These are phyloP conservation scores for Gorsachius goisagi DNA, from an alignment of 2,113 vertebrate species.

Conservation along the genomic window DNA sequence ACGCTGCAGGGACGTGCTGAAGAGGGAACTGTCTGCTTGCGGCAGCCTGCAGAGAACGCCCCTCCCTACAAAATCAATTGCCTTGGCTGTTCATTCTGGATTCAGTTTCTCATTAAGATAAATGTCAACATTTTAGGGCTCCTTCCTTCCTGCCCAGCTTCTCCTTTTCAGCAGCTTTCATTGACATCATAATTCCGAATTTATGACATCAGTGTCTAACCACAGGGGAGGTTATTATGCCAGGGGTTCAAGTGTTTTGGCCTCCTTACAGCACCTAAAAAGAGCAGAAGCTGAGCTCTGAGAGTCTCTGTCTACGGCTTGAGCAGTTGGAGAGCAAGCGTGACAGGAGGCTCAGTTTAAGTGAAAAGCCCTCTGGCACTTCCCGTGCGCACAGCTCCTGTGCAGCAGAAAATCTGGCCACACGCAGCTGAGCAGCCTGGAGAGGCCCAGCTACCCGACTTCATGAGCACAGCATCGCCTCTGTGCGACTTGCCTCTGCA, in stretches of 20 bases:
- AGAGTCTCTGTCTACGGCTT: not conserved
- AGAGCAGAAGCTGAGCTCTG: constrained; percentile 34
- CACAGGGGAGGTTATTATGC: not conserved
- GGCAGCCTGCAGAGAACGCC: not conserved
- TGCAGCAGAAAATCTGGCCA: not conserved
- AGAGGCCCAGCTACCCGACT: not conserved
- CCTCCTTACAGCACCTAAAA: not conserved
- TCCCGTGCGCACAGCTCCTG: constrained; percentile 19
- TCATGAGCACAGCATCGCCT: not conserved
- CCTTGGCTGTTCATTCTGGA: not conserved
- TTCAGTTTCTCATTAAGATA: constrained; percentile 1
- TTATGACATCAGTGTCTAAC: not conserved
- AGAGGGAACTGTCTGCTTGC: not conserved
- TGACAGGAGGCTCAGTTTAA: constrained; percentile 22
- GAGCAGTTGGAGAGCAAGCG: not conserved
- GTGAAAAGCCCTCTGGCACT: constrained; percentile 46
- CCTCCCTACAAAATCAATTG: not conserved
- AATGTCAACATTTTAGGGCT: not conserved
- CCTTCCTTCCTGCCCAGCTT: not conserved
- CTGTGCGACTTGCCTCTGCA: not conserved
- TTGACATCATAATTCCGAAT: not conserved
- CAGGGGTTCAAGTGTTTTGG: constrained; percentile 23
- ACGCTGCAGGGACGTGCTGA: not conserved
- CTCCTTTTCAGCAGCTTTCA: constrained; percentile 6
- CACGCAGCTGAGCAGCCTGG: not conserved